Percentiles rank a stretch among this genome's conserved stretches.
These are phyloP conservation scores for Uropetala carovei DNA, from an alignment of 2,888 invertebrate species.

Conservation along the genomic window DNA sequence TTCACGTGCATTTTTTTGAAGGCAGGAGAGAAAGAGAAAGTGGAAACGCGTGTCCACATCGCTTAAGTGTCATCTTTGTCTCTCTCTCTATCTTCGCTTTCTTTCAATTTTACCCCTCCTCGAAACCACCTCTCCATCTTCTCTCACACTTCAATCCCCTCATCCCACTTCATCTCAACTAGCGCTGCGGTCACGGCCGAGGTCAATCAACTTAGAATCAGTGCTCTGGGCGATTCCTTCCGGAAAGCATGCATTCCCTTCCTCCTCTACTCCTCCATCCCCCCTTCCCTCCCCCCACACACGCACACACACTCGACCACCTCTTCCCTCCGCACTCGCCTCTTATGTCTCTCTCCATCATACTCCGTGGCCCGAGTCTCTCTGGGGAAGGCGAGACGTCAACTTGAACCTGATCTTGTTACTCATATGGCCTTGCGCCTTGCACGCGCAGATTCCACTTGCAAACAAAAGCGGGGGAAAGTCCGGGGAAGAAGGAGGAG, in stretches of 20 bases:
- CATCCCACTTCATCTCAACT: not conserved
- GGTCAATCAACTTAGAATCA: conserved; percentile 60
- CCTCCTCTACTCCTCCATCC: not conserved
- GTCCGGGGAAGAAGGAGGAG: not conserved
- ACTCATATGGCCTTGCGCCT: conserved; percentile 53
- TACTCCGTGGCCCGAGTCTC: not conserved
- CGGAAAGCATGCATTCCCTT: conserved; percentile 30
- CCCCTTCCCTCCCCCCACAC: not conserved
- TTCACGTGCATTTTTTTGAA: conserved; percentile 35
- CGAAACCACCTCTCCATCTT: not conserved
- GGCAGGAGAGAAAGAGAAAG: conserved; percentile 39
- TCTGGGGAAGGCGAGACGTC: not conserved
- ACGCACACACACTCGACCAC: not conserved
- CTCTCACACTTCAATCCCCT: conserved; percentile 3
- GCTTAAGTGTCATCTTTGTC: not conserved
- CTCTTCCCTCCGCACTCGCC: not conserved
- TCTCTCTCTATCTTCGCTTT: not conserved
- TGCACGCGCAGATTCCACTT: conserved; percentile 41
- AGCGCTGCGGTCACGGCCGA: conserved; percentile 51
- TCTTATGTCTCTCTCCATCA: not conserved
- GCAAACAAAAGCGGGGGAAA: not conserved
- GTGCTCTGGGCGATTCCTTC: conserved; percentile 61
- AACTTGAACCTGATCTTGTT: conserved; percentile 27
- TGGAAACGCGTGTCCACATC: conserved; percentile 32
- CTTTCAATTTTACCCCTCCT: not conserved